A percentile compares a stretch with the other conserved stretches of the same genome.
phyloP scores from a whole-genome alignment of 1,140 invertebrate species.

The Zophobas atratus region DNA sequence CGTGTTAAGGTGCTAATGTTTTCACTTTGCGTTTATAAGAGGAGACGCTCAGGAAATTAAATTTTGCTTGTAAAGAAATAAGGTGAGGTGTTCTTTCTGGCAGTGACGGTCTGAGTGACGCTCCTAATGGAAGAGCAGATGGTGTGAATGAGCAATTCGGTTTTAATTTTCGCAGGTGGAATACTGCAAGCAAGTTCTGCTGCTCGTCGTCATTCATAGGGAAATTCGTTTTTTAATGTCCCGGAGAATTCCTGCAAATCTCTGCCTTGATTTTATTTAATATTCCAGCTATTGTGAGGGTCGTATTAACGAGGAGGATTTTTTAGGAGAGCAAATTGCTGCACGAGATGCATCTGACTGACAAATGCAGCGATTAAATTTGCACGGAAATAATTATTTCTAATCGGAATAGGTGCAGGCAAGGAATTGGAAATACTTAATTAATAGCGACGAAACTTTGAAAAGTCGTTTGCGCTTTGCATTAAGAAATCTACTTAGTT shows the following conservation, averaged over 20 bases:
- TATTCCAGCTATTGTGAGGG: neutral
- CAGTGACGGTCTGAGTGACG: constrained; percentile 66
- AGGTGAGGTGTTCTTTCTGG: constrained; percentile 66
- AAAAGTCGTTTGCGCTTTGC: no score
- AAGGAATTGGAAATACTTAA: no score
- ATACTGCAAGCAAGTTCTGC: constrained; percentile 42
- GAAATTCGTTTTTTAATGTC: constrained; percentile 46
- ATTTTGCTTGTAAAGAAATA: constrained; percentile 68
- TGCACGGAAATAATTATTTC: no score
- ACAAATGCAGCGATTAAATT: neutral
- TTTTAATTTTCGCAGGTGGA: constrained; percentile 68
- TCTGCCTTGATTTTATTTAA: constrained; percentile 7
- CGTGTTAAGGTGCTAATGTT: constrained; percentile 67
- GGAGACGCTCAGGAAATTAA: constrained; percentile 68
- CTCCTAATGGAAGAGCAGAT: constrained; percentile 67
- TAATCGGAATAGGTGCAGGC: no score
- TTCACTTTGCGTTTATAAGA: constrained; percentile 66
- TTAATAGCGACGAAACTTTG: no score
- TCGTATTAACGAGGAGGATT: neutral
- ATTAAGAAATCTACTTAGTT: no score
- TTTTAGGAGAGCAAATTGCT: neutral
- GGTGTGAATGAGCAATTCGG: constrained; percentile 68
- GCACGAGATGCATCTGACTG: no score
- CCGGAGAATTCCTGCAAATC: neutral
- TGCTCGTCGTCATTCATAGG: constrained; percentile 32